phyloP scores from a whole-genome alignment of 2,113 vertebrate species.

The Eudyptes chrysolophus region DNA sequence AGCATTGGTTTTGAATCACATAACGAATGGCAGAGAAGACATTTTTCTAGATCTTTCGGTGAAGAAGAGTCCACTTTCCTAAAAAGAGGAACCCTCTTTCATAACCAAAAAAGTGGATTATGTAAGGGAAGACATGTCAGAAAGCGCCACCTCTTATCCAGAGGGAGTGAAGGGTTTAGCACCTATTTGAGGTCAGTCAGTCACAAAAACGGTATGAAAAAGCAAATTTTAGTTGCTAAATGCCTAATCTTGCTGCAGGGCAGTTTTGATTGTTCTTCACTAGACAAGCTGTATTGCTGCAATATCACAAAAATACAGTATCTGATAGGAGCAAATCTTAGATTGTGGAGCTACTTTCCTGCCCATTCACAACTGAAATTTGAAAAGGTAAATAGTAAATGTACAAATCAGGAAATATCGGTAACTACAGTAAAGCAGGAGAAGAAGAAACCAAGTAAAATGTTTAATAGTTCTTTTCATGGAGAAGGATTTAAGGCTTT shows the following conservation, averaged over 20 bases:
- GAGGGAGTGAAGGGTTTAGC: neutral
- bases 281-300: neutral
- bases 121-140: neutral
- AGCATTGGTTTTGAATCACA: neutral
- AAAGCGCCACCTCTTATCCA: neutral
- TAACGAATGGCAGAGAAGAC: neutral
- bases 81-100: neutral
- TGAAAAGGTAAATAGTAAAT: neutral
- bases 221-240: neutral
- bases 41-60: neutral
- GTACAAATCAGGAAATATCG: neutral
- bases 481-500: neutral
- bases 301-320: neutral
- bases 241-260: neutral
- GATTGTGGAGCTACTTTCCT: neutral
- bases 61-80: neutral
- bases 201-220: neutral
- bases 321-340: neutral
- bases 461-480: neutral
- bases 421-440: neutral
- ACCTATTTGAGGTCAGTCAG: neutral
- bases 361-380: neutral
- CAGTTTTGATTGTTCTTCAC: neutral
- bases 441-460: neutral
- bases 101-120: neutral